Base-by-base conservation (phyloP, 2,797 vertebrate species). In the Rhynchonycteris naso region DNA sequence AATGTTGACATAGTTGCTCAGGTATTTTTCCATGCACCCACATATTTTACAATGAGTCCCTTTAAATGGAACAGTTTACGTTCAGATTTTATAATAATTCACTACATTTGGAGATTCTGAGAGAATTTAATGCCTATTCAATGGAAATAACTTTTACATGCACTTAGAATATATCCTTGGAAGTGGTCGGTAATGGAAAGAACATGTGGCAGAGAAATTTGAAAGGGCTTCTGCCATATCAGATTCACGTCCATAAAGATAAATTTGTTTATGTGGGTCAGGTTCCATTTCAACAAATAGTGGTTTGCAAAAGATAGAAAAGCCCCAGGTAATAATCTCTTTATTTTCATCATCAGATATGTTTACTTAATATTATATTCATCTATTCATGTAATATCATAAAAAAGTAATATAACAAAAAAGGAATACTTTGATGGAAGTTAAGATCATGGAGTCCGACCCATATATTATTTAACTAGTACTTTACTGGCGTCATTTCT, bases 201-300 rank as follows among this genome's bases (percentile, higher is more conserved):
- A 91, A 69, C 85, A 86, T 71, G 81, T 92, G 82, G 72, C 47
- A 26, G 80, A 82, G 71, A 71, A 75, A 11, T 95, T 90, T 87
- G 75, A 90, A 89, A 91, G 26, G 22, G 33, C 54, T 95, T 96
- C 72, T 81, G 58, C 82, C 52, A 14, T 85, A 82, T 93, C 72
- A 79, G n/a, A 92, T 95, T 88, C 83, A 92, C 50, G 68, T 93
- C 76, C 86, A 79, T 68, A 88, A 87, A 87, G 92, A 94, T 84
- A 95, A 82, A 95, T 96, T 95, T 95, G 85, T 93, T 93, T 95
- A 79, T 93, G 66, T 84, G 95, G 79, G 56, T 86, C 93, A 86
- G 82, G 87, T 92, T 91, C 24, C 69, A 93, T 89, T 95, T 97
- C 54, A 86, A 94, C 88, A 95, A 89, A 91, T 90, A 97, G 22